Conservation (phyloP, 2,888 invertebrate species). For the Cephus runcator region DNA sequence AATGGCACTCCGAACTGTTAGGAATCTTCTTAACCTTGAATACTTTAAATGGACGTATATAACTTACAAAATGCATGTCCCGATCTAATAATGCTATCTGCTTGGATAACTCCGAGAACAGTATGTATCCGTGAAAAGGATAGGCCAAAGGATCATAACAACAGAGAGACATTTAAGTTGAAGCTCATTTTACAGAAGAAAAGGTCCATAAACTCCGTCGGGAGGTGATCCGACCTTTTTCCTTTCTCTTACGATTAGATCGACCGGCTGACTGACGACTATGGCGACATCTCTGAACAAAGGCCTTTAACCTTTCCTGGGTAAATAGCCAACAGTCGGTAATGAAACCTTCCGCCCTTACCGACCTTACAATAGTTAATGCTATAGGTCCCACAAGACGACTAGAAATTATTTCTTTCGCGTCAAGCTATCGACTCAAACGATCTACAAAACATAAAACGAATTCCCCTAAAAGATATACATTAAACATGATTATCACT, state of each 20-base stretch:
- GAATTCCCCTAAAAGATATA: neutral
- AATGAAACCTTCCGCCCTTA: neutral
- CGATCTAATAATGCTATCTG: neutral
- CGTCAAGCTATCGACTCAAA: neutral
- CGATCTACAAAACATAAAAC: neutral
- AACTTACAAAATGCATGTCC: neutral
- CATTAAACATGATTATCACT: neutral
- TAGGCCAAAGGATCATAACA: neutral
- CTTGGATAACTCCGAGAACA: neutral
- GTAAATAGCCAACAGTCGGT: neutral
- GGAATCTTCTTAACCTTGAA: neutral
- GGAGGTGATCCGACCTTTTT: neutral
- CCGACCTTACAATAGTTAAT: too few relatives aligned
- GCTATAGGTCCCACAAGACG: neutral
- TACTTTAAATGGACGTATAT: neutral
- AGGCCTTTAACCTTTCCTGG: neutral
- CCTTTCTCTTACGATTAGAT: neutral
- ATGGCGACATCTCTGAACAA: neutral
- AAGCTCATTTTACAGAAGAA: neutral
- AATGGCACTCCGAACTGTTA: neutral
- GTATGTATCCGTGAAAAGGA: neutral
- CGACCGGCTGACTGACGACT: neutral
- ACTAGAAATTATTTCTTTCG: neutral
- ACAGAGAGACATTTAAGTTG: neutral
- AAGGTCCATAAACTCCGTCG: neutral